Percentiles rank a stretch among this genome's conserved stretches.
Evolutionary conservation across 2,113 vertebrate genomes (phyloP).

Genomic region (Blennius ocellaris): DNA sequence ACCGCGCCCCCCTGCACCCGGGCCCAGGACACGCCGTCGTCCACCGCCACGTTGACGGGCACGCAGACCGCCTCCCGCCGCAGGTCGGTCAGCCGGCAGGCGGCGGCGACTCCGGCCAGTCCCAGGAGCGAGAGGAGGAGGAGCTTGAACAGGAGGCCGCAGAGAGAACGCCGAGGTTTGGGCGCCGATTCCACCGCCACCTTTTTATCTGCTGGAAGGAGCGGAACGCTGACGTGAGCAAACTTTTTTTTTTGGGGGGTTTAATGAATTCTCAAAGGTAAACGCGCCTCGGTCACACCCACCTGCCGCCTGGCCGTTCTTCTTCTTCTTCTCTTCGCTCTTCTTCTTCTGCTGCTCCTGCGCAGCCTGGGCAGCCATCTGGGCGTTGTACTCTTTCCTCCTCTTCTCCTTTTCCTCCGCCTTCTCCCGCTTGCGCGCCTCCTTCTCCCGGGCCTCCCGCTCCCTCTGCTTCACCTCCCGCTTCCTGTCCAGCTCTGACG

Average conservation of each 20-base stretch:
- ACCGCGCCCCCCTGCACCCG: constrained; percentile 81
- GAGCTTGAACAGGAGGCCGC: constrained; percentile 82
- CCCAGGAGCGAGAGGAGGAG: constrained; percentile 83
- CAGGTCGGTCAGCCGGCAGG: constrained; percentile 88
- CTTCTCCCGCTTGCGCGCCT: constrained; percentile 91
- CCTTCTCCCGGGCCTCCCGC: constrained; percentile 91
- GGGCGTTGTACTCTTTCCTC: constrained; percentile 91
- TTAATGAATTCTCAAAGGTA: too few relatives aligned
- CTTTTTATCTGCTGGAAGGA: constrained; percentile 70
- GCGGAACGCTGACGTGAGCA: not conserved
- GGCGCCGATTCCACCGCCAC: constrained; percentile 6
- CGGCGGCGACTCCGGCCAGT: constrained; percentile 71
- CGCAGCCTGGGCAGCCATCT: constrained; percentile 82
- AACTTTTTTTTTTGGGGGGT: too few relatives aligned
- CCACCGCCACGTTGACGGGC: constrained; percentile 84
- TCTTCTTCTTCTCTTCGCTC: constrained; percentile 88
- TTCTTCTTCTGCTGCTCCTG: constrained; percentile 88
- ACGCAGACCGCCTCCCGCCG: constrained; percentile 84
- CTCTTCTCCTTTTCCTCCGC: constrained; percentile 95
- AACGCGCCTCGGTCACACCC: not conserved
- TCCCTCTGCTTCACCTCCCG: constrained; percentile 90
- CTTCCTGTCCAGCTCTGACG: constrained; percentile 91
- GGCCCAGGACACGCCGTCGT: constrained; percentile 85
- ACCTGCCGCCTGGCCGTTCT: constrained; percentile 86
- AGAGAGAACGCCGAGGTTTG: constrained; percentile 66